Evolutionary conservation across 2,888 invertebrate species (phyloP).

Genomic region (Vanessa cardui): DNA sequence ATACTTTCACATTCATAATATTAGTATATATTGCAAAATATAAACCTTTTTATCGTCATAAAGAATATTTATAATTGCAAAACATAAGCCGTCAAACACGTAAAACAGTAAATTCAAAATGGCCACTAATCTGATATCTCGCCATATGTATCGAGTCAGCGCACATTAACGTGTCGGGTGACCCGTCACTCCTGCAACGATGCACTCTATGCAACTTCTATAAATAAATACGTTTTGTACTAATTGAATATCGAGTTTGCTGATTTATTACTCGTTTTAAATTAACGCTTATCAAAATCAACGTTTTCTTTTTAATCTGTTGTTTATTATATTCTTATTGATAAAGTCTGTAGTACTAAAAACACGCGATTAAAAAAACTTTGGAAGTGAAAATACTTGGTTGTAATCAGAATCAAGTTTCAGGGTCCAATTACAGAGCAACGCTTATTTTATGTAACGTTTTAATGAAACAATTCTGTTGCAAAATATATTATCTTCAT

Average conservation of each 20-base stretch:
- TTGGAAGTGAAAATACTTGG: no score
- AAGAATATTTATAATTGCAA: not conserved
- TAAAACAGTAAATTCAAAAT: constrained; percentile 44
- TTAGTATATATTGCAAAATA: no score
- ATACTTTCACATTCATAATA: no score
- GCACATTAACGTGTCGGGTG: constrained; percentile 79
- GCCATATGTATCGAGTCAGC: constrained; percentile 79
- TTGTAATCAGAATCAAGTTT: no score
- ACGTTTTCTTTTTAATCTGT: not conserved
- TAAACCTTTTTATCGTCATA: no score
- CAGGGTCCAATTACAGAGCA: no score
- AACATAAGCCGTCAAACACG: constrained; percentile 19
- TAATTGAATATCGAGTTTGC: constrained; percentile 35
- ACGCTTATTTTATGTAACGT: no score
- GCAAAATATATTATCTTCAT: no score
- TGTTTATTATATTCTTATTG: not conserved
- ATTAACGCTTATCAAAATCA: not conserved
- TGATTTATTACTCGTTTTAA: constrained; percentile 27
- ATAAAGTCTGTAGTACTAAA: no score
- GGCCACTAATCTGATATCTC: constrained; percentile 60
- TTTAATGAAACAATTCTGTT: no score
- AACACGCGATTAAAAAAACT: no score
- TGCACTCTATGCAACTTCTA: constrained; percentile 62
- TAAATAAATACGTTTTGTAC: constrained; percentile 51
- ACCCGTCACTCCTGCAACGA: constrained; percentile 54